Conservation (phyloP, 2,888 invertebrate genomes). For the Micoletzkya japonica region DNA sequence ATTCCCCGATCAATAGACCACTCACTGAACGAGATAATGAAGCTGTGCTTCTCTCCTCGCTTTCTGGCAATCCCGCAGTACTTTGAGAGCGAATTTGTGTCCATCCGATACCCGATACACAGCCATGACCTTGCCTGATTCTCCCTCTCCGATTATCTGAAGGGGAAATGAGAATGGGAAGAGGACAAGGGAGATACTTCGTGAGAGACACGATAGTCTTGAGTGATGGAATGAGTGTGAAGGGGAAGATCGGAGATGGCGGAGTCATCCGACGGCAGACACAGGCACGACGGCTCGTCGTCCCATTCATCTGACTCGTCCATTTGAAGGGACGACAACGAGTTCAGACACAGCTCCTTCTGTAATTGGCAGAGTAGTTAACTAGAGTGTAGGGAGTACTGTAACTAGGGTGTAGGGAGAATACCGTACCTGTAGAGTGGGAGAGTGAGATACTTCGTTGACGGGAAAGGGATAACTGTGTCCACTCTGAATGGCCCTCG, state of each 20-base stretch:
- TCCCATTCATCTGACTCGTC: constrained; percentile 18
- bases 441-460: neutral
- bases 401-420: no score
- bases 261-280: neutral
- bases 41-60: constrained; percentile 91
- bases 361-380: neutral
- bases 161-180: neutral
- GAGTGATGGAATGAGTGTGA: constrained; percentile 52
- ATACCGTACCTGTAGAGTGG: constrained; percentile 5
- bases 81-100: constrained; percentile 87
- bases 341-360: constrained; percentile 17
- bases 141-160: constrained; percentile 88
- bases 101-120: constrained; percentile 80
- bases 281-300: constrained; percentile 8
- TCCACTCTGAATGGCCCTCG: neutral
- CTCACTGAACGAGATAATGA: constrained; percentile 80
- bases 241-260: constrained; percentile 6
- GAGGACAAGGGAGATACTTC: constrained; percentile 37
- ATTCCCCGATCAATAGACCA: neutral
- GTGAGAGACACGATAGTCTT: constrained; percentile 60
- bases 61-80: constrained; percentile 86
- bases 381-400: no score
- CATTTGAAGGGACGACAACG: neutral
- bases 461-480: constrained; percentile 6
- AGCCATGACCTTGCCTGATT: constrained; percentile 97